phyloP scores from a whole-genome alignment of 2,113 vertebrate species.

The Ameiurus melas region DNA sequence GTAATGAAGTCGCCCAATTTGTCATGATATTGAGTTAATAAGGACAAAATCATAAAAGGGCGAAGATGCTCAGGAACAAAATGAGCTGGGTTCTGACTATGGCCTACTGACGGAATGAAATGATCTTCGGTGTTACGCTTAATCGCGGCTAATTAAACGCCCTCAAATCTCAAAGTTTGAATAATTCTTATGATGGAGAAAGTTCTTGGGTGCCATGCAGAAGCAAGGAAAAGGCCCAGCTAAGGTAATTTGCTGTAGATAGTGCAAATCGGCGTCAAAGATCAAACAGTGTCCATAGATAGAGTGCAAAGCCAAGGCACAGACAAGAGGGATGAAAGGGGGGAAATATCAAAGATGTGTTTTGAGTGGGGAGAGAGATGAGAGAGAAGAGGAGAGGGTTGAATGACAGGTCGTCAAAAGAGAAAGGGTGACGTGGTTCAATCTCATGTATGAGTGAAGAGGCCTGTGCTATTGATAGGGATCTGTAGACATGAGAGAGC shows the following conservation, averaged over 20 bases:
- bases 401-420: not conserved
- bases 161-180: conserved; percentile 20
- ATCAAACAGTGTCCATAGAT: conserved; percentile 66
- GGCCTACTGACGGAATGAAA: conserved; percentile 1
- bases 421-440: conserved; percentile 7
- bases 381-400: conserved; percentile 14
- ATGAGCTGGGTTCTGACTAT: conserved; percentile 31
- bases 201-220: not conserved
- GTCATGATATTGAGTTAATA: conserved; percentile 30
- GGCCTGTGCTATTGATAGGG: conserved; percentile 4
- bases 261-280: conserved; percentile 62
- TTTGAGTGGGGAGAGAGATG: conserved; percentile 2
- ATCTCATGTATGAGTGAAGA: conserved; percentile 15
- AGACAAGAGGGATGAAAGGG: conserved; percentile 44
- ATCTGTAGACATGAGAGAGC: conserved; percentile 31
- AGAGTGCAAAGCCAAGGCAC: conserved; percentile 47
- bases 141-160: conserved; percentile 47
- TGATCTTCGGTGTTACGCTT: conserved; percentile 1
- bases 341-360: conserved; percentile 40
- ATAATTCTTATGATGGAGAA: conserved; percentile 21
- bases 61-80: conserved; percentile 33
- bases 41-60: conserved; percentile 35
- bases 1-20: conserved; percentile 11
- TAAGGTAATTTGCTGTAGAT: conserved; percentile 65
- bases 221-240: conserved; percentile 22